phyloP scores from a whole-genome alignment of 2,888 invertebrate species.

The Belgica antarctica region DNA sequence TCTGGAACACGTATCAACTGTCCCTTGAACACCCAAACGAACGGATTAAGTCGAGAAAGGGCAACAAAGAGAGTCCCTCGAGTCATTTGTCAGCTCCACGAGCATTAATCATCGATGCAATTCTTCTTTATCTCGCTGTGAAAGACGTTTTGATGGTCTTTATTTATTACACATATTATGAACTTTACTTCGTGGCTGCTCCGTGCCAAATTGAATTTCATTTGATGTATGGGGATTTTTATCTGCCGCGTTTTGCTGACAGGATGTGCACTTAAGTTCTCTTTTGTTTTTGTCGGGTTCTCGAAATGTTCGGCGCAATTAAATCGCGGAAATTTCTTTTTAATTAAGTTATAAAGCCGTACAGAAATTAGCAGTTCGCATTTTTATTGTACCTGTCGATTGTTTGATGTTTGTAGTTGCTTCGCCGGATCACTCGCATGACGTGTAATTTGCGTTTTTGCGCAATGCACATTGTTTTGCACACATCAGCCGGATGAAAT shows the following conservation, averaged over 20 bases:
- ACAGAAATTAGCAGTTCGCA: constrained; percentile 3
- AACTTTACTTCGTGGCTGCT: constrained; percentile 21
- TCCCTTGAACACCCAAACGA: too few relatives aligned
- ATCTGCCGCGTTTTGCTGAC: background rate
- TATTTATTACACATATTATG: constrained; percentile 30
- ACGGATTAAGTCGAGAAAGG: too few relatives aligned
- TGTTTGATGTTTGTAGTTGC: too few relatives aligned
- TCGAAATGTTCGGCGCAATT: background rate
- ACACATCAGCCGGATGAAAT: background rate
- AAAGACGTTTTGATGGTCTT: background rate
- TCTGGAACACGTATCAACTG: too few relatives aligned
- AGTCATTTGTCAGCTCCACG: constrained; percentile 32
- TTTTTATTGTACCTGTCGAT: background rate
- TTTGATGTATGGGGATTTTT: background rate
- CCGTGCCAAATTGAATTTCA: constrained; percentile 18
- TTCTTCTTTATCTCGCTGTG: background rate
- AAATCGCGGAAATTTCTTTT: background rate
- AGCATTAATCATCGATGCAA: constrained; percentile 26
- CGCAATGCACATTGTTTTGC: background rate
- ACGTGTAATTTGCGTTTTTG: background rate
- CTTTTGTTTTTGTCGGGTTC: too few relatives aligned
- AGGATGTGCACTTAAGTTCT: constrained; percentile 9
- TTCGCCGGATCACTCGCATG: background rate
- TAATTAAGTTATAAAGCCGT: constrained; percentile 18
- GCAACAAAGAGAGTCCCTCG: constrained; percentile 12